phyloP scores from a whole-genome alignment of 2,888 invertebrate genomes.

The Pterostichus niger region DNA sequence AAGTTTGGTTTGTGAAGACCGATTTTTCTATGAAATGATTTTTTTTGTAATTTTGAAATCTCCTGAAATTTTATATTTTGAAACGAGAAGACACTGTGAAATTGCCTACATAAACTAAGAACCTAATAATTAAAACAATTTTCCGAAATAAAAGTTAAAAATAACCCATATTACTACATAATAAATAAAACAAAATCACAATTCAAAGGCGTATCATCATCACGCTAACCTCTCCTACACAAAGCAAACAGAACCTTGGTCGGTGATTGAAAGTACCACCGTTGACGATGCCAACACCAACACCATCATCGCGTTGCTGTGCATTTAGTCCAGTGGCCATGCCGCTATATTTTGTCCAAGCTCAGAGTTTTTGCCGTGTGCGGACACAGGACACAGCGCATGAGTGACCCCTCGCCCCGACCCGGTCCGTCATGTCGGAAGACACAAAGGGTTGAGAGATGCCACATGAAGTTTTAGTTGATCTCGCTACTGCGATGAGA shows the following conservation, averaged over 20 bases:
- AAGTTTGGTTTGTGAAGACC: too few species aligned
- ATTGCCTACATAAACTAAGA: too few species aligned
- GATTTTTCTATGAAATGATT: too few species aligned
- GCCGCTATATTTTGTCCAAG: conserved; percentile 18
- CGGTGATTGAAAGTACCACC: too few species aligned
- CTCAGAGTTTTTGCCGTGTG: conserved; percentile 27
- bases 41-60: too few species aligned
- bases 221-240: background rate
- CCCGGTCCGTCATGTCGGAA: conserved; percentile 13
- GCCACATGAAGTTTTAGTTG: conserved; percentile 23
- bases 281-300: background rate
- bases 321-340: conserved; percentile 61
- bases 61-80: too few species aligned
- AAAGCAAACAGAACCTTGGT: conserved; percentile 9
- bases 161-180: background rate
- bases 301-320: conserved; percentile 14
- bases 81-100: too few species aligned
- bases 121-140: too few species aligned
- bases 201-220: background rate
- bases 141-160: background rate
- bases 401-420: conserved; percentile 5
- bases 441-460: conserved; percentile 45
- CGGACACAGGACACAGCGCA: conserved; percentile 11
- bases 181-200: conserved; percentile 4
- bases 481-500: conserved; percentile 1